phyloP scores from a whole-genome alignment of 2,888 invertebrate species.

The Salpingus planirostris region DNA sequence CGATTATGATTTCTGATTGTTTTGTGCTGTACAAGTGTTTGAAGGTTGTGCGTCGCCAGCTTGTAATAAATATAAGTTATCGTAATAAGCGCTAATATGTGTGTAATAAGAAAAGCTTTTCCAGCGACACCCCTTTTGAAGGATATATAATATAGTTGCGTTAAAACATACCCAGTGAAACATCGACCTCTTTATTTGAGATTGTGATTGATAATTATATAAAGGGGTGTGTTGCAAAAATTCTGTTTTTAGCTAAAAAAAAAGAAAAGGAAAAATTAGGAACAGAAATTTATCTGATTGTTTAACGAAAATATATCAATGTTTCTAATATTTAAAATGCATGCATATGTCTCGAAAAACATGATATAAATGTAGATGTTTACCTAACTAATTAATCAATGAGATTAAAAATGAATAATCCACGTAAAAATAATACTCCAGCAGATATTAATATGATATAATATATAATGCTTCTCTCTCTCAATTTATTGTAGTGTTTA shows the following conservation, averaged over 20 bases:
- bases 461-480: no score
- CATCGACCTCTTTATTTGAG: no score
- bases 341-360: conserved; percentile 9
- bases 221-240: neutral
- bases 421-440: neutral
- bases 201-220: neutral
- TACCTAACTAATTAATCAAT: no score
- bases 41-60: conserved; percentile 38
- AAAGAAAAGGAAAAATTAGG: neutral
- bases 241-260: conserved; percentile 14
- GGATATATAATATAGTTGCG: no score
- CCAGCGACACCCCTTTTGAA: no score
- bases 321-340: conserved; percentile 24
- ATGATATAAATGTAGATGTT: no score
- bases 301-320: conserved; percentile 25
- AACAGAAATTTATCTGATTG: conserved; percentile 12
- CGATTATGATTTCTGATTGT: conserved; percentile 30
- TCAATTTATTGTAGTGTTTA: conserved; percentile 24
- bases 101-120: neutral
- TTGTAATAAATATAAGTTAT: conserved; percentile 11
- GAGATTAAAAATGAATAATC: neutral
- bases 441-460: neutral
- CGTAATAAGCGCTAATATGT: neutral
- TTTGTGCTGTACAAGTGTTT: conserved; percentile 30
- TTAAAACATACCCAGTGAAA: no score